These are phyloP conservation scores for Ageneiosus marmoratus DNA, from an alignment of 2,113 vertebrate species.

Conservation along the genomic window DNA sequence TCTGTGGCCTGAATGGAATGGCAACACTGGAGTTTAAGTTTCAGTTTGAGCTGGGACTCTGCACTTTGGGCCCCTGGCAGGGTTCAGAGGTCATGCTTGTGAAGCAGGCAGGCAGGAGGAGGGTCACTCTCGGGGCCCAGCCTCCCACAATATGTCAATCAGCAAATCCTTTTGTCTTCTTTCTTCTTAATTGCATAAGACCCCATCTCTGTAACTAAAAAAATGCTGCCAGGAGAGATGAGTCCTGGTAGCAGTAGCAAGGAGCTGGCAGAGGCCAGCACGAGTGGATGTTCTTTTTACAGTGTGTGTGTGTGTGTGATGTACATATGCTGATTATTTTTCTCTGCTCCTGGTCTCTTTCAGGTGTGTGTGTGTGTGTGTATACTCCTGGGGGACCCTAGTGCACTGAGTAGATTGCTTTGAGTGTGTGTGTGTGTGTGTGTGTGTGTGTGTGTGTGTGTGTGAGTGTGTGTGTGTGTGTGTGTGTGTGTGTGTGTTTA, in stretches of 20 bases:
- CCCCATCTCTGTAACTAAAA: slow-evolving; percentile 41
- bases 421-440: slow-evolving; percentile 35
- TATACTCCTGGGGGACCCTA: slow-evolving; percentile 37
- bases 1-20: slow-evolving; percentile 43
- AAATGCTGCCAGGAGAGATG: slow-evolving; percentile 43
- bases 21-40: slow-evolving; percentile 58
- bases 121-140: slow-evolving; percentile 35
- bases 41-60: slow-evolving; percentile 45
- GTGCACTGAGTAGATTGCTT: slow-evolving; percentile 32
- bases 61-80: slow-evolving; percentile 47
- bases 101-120: slow-evolving; percentile 48
- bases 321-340: slow-evolving; percentile 55
- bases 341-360: slow-evolving; percentile 38
- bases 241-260: slow-evolving; percentile 5
- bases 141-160: slow-evolving; percentile 48
- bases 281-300: slow-evolving; percentile 30
- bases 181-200: slow-evolving; percentile 37
- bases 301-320: too few species aligned
- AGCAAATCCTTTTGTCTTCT: slow-evolving; percentile 47
- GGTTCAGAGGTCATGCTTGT: slow-evolving; percentile 53
- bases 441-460: slow-evolving; percentile 27
- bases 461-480: background rate
- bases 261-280: background rate
- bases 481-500: background rate
- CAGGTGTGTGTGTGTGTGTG: slow-evolving; percentile 27